phyloP scores from a whole-genome alignment of 2,797 vertebrate species.

The Alectoris magna region DNA sequence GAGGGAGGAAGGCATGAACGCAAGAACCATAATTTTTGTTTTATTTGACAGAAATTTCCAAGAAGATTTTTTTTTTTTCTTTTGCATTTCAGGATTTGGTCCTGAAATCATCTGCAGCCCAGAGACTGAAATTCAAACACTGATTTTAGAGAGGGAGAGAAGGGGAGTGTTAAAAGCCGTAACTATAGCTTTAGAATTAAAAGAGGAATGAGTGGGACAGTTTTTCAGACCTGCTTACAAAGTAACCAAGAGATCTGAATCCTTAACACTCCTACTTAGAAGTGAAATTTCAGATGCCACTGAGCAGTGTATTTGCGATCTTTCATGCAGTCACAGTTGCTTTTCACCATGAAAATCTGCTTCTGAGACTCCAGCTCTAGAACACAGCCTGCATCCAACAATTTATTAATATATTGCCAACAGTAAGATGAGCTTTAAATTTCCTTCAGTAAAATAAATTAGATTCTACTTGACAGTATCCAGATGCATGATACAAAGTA shows the following conservation, averaged over 20 bases:
- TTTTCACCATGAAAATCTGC: not conserved
- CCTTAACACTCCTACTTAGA: not conserved
- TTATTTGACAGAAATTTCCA: not conserved
- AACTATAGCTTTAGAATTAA: not conserved
- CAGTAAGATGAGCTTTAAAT: not conserved
- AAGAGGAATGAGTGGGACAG: not conserved
- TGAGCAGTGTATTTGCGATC: not conserved
- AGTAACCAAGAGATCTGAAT: not conserved
- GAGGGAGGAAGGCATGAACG: not conserved
- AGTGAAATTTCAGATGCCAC: not conserved
- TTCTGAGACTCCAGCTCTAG: not conserved
- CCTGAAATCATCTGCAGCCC: not conserved
- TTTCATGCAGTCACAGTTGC: not conserved
- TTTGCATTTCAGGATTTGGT: not conserved
- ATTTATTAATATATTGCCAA: not conserved
- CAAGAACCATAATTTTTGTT: not conserved
- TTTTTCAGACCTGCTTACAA: constrained; percentile 13
- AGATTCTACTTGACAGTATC: not conserved
- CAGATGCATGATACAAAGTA: not conserved
- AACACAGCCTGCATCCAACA: not conserved
- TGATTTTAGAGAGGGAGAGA: not conserved
- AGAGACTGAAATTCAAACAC: not conserved
- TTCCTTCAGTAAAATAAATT: constrained; percentile 3
- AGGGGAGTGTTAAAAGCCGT: not conserved
- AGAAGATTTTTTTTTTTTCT: not conserved